phyloP scores from a whole-genome alignment of 2,888 invertebrate species.

The Odontothrips loti region DNA sequence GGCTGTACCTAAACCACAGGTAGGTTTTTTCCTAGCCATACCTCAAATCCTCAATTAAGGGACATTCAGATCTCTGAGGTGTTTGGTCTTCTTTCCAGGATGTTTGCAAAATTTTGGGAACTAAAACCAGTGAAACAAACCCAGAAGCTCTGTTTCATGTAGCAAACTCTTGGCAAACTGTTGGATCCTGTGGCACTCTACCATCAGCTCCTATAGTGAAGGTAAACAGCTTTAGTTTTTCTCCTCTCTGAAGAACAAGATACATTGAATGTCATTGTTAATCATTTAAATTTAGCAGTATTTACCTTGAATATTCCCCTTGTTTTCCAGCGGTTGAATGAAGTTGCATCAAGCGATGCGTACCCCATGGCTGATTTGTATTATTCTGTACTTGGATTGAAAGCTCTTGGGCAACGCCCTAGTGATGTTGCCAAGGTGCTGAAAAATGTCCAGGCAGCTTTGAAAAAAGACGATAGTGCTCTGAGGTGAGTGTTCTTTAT shows the following conservation, averaged over 20 bases:
- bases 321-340: conserved; percentile 35
- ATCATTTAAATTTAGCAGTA: conserved; percentile 21
- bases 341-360: conserved; percentile 47
- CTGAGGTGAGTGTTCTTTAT: conserved; percentile 53
- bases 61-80: background rate
- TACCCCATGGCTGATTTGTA: conserved; percentile 66
- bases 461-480: conserved; percentile 81
- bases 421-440: conserved; percentile 64
- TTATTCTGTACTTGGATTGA: conserved; percentile 66
- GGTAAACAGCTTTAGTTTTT: conserved; percentile 41
- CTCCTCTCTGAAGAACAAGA: too few species aligned
- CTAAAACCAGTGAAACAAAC: conserved; percentile 44
- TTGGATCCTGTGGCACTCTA: conserved; percentile 55
- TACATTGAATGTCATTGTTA: too few species aligned
- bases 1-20: conserved; percentile 55
- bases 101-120: conserved; percentile 50
- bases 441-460: conserved; percentile 65
- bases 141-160: conserved; percentile 59
- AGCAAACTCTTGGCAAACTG: conserved; percentile 57
- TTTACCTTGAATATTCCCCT: too few species aligned
- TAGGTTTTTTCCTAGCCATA: conserved; percentile 44
- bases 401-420: conserved; percentile 59
- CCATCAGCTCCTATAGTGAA: conserved; percentile 51
- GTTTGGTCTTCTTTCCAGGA: conserved; percentile 43
- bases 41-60: too few species aligned